A percentile compares a stretch with the other conserved stretches of the same genome.
Conservation (phyloP, 2,797 vertebrate species). For the Crypturellus tataupa region DNA sequence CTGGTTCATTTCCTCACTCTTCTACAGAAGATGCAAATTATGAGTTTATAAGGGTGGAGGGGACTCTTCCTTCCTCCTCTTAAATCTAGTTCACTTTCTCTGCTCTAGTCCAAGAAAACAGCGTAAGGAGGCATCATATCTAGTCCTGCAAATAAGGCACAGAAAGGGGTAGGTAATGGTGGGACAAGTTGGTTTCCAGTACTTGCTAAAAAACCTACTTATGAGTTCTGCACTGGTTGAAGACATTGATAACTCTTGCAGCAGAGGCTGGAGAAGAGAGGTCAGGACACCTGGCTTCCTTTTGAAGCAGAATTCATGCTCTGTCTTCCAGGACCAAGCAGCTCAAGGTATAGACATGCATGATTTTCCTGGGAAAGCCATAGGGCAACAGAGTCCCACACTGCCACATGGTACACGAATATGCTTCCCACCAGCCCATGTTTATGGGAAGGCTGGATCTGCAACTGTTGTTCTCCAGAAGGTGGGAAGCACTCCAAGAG, state of each 20-base stretch:
- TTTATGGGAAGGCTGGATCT: background rate
- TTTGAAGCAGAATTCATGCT: background rate
- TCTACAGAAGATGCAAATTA: conserved; percentile 45
- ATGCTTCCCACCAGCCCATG: background rate
- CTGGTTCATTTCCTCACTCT: conserved; percentile 28
- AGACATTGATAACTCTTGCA: background rate
- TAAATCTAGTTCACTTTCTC: background rate
- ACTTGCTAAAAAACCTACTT: background rate
- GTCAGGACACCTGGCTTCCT: background rate
- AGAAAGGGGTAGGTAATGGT: fast-evolving
- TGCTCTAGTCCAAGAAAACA: background rate
- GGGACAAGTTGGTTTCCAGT: background rate
- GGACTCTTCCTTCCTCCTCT: conserved; percentile 13
- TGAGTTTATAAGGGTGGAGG: background rate
- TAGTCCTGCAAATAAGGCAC: background rate
- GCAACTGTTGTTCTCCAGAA: conserved; percentile 4
- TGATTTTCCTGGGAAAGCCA: background rate
- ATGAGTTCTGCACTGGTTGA: background rate
- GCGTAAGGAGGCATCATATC: background rate
- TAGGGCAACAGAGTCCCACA: background rate
- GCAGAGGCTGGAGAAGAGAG: background rate
- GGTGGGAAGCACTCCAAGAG: background rate
- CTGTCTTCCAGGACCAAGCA: background rate
- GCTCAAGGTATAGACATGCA: background rate
- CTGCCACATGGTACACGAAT: background rate